Evolutionary conservation across 2,113 vertebrate genomes (phyloP).

Genomic region (Poeciliopsis retropinna): DNA sequence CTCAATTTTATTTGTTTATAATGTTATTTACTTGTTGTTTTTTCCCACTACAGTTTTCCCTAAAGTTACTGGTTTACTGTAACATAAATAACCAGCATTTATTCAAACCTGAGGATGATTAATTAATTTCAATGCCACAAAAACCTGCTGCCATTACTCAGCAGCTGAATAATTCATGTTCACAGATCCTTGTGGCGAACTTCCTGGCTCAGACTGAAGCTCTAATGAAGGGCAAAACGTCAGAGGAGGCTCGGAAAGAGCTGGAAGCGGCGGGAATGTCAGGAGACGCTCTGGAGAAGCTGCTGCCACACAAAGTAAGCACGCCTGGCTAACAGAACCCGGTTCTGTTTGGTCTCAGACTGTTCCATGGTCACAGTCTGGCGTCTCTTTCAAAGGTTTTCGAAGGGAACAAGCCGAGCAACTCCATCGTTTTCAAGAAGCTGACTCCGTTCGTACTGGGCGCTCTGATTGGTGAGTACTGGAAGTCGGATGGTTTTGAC

Average conservation of each 20-base stretch:
- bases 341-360: not conserved
- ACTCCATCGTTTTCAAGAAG: slow-evolving; percentile 94
- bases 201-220: slow-evolving; percentile 97
- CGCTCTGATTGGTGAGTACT: slow-evolving; percentile 87
- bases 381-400: slow-evolving; percentile 86
- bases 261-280: slow-evolving; percentile 84
- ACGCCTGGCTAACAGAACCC: not conserved
- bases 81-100: no score
- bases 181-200: slow-evolving; percentile 93
- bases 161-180: not conserved
- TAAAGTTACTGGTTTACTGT: no score
- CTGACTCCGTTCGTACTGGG: slow-evolving; percentile 91
- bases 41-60: not conserved
- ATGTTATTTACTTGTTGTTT: not conserved
- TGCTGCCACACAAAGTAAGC: slow-evolving; percentile 91
- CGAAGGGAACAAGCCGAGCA: slow-evolving; percentile 95
- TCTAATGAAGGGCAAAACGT: slow-evolving; percentile 93
- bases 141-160: no score
- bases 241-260: slow-evolving; percentile 88
- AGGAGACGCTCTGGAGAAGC: slow-evolving; percentile 84
- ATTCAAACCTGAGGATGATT: no score
- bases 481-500: no score
- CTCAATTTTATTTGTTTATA: no score
- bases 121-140: no score
- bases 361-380: no score